Percentiles rank a stretch among this genome's conserved stretches.
Evolutionary conservation across 2,888 invertebrate genomes (phyloP).

Genomic region (Serrognathus titanus): DNA sequence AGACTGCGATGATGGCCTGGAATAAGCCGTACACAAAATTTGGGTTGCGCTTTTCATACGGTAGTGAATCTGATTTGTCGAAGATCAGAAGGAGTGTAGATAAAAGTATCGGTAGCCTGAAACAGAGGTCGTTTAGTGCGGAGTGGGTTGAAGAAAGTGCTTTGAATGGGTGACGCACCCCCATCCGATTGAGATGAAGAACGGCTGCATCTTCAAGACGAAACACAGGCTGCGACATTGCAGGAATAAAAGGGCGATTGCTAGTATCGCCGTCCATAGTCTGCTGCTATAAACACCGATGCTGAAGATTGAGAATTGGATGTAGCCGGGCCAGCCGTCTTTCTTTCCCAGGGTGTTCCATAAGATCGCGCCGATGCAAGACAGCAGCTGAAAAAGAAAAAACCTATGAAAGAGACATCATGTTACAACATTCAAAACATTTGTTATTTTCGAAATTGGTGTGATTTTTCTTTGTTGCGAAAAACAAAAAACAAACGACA

Average conservation of each 20-base stretch:
- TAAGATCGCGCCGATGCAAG: conserved; percentile 71
- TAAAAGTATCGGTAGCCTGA: conserved; percentile 64
- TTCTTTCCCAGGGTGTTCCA: conserved; percentile 62
- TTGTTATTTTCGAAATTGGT: too few species aligned
- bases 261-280: conserved; percentile 81
- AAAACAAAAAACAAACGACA: too few species aligned
- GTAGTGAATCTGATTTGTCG: conserved; percentile 48
- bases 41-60: conserved; percentile 63
- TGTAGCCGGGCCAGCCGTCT: conserved; percentile 60
- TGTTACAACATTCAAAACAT: too few species aligned
- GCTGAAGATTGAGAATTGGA: conserved; percentile 75
- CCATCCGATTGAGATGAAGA: conserved; percentile 60
- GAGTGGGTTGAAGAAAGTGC: neutral
- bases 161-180: conserved; percentile 46
- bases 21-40: conserved; percentile 75
- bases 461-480: too few species aligned
- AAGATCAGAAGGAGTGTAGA: conserved; percentile 62
- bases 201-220: conserved; percentile 71
- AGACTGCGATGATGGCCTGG: conserved; percentile 74
- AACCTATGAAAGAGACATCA: too few species aligned
- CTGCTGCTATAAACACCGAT: conserved; percentile 77
- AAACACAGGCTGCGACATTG: conserved; percentile 81
- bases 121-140: conserved; percentile 30
- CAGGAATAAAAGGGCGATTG: conserved; percentile 75
- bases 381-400: conserved; percentile 52